These are phyloP conservation scores for Nyctalus aviator DNA, from an alignment of 2,797 vertebrate species.

Conservation along the genomic window DNA sequence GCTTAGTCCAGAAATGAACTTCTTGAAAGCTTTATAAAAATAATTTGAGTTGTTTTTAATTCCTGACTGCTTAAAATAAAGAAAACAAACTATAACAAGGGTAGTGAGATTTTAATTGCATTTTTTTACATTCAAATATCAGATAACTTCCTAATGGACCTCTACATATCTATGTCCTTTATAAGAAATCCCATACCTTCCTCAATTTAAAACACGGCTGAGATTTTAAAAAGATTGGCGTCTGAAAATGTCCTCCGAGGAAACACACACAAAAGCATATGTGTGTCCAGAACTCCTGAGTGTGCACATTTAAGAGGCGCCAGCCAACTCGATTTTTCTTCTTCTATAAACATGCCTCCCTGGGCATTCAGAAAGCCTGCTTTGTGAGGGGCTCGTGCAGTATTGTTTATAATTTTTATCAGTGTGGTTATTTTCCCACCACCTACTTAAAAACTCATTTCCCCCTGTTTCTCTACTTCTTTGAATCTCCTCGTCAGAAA, in stretches of 20 bases:
- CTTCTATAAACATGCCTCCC: constrained; percentile 73
- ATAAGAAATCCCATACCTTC: constrained; percentile 58
- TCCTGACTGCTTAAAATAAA: constrained; percentile 75
- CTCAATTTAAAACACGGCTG: constrained; percentile 62
- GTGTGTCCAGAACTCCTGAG: constrained; percentile 59
- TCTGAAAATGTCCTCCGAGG: constrained; percentile 68
- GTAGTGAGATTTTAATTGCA: constrained; percentile 71
- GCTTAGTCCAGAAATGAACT: constrained; percentile 75
- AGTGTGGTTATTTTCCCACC: constrained; percentile 61
- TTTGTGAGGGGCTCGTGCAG: not conserved
- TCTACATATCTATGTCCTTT: constrained; percentile 51
- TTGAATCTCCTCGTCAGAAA: not conserved
- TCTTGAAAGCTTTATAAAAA: constrained; percentile 77
- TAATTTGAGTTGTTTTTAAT: constrained; percentile 75
- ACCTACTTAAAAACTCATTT: constrained; percentile 71
- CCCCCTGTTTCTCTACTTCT: constrained; percentile 27
- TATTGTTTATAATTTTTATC: constrained; percentile 74
- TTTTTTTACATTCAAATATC: constrained; percentile 75
- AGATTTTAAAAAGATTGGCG: constrained; percentile 65
- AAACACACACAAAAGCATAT: constrained; percentile 69
- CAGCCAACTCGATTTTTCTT: constrained; percentile 65
- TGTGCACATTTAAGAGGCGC: constrained; percentile 57
- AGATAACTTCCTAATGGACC: constrained; percentile 79
- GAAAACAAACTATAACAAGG: constrained; percentile 78
- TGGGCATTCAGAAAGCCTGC: not conserved